Base-by-base conservation (phyloP, 2,888 invertebrate species). In the Diachrysia chrysitis region DNA sequence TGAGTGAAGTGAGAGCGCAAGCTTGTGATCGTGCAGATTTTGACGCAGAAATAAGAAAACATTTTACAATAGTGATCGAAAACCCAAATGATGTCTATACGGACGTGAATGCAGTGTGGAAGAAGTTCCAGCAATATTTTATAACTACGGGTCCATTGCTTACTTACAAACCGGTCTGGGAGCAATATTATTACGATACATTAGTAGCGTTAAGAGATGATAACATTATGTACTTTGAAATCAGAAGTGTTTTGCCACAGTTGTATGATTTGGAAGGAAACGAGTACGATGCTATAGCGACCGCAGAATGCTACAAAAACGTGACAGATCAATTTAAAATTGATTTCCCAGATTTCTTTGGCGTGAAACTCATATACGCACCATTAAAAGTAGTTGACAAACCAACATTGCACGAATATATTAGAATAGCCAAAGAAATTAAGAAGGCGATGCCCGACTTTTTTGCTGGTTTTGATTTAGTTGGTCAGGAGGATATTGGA, bases 381-480 rank as follows among this genome's bases (percentile, higher is more conserved):
- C 97, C 97, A 0, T 61, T 92, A 0, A 95, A 97, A 71, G 85
- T 87, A 2, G 95, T 95, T 0, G 87, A 94, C 17, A 71, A 81
- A 0, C 78, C 85, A 17, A 91, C 92, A 0, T 85, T 97, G 0
- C 85, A 90, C 0, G 82, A 89, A 0, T 96, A 96, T 81, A 85
- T 97, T 17, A 72, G 86, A 66, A 92, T 78, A n/a, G 93, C 94
- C 0, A 89, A 81, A 66, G 75, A 85, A 75, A 87, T 96, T n/a
- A 95, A 96, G 84, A 85, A 81, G 0, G 84, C 85, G 51, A 95
- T 96, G 82, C 97, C 98, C 0, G 93, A 96, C 67, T 97, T 97
- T 77, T 89, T 98, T n/a, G 97, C 96, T 16, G 98, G 98, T 14
- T 98, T 98, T 75, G 98, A 98, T 93, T 94, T 98, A 68, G 98